Conservation (phyloP, 2,888 invertebrate species). For the Ditula angustiorana region DNA sequence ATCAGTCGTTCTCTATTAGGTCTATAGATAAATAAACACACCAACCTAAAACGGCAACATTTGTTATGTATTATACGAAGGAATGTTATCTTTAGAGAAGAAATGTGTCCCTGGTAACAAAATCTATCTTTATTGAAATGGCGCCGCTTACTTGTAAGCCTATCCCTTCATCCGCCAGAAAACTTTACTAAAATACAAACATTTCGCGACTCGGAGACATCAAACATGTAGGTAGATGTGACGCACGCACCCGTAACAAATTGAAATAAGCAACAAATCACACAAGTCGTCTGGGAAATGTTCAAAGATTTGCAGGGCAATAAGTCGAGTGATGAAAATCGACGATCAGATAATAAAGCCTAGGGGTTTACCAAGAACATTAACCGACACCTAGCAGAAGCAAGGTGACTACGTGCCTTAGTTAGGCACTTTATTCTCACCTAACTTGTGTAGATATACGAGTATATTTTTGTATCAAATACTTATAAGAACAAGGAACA, state of each 20-base stretch:
- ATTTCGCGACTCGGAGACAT: slow-evolving; percentile 44
- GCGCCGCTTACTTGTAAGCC: background rate
- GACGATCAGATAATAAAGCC: slow-evolving; percentile 6
- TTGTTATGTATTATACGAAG: too few species aligned
- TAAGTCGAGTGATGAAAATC: slow-evolving; percentile 26
- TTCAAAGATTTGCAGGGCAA: slow-evolving; percentile 20
- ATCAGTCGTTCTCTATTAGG: too few species aligned
- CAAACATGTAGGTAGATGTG: slow-evolving; percentile 48
- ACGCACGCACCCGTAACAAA: slow-evolving; percentile 55
- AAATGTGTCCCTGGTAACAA: background rate
- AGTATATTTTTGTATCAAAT: background rate
- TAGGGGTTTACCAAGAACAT: slow-evolving; percentile 14
- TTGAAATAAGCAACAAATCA: slow-evolving; percentile 57
- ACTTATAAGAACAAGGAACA: background rate
- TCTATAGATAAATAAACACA: too few species aligned
- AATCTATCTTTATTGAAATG: slow-evolving; percentile 27
- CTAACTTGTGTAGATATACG: too few species aligned
- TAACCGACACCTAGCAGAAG: background rate
- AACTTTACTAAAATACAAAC: slow-evolving; percentile 12
- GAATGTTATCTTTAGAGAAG: background rate
- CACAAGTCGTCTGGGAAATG: slow-evolving; percentile 48
- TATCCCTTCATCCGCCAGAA: background rate
- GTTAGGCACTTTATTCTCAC: background rate
- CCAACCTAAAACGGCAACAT: too few species aligned
- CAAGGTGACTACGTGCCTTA: background rate